Evolutionary conservation across 2,888 invertebrate genomes (phyloP).

Genomic region (Conops quadrifasciatus): DNA sequence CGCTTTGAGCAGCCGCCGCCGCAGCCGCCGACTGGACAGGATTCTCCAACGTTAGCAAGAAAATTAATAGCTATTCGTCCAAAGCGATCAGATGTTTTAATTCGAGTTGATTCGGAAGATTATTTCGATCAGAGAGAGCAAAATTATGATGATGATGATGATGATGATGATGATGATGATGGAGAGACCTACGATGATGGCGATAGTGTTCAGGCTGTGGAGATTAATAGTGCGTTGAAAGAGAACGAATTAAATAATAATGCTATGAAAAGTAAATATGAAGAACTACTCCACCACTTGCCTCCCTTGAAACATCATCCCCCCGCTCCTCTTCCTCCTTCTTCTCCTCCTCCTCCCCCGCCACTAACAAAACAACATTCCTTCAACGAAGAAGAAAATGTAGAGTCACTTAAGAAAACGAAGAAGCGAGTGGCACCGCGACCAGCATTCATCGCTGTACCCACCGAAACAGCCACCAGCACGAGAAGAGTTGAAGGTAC

Average conservation of each 20-base stretch:
- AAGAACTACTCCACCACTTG: no score
- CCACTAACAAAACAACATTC: not conserved
- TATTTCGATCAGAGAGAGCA: slow-evolving; percentile 47
- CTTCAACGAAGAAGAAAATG: not conserved
- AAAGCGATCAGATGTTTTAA: slow-evolving; percentile 38
- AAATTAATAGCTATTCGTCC: no score
- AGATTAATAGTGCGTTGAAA: no score
- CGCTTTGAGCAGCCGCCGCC: slow-evolving; percentile 53
- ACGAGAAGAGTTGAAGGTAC: not conserved
- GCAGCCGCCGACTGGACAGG: not conserved
- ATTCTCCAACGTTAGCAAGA: no score
- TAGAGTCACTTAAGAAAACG: slow-evolving; percentile 24
- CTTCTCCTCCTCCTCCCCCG: no score
- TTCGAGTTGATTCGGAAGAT: slow-evolving; percentile 47
- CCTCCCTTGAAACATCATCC: no score
- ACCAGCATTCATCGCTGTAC: slow-evolving; percentile 9
- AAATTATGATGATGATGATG: slow-evolving; percentile 19
- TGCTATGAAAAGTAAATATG: no score
- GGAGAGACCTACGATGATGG: not conserved
- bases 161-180: not conserved
- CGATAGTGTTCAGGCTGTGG: not conserved
- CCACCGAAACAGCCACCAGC: slow-evolving; percentile 38
- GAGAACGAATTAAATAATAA: no score
- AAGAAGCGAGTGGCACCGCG: slow-evolving; percentile 39
- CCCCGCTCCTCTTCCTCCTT: no score